A percentile compares a stretch with the other conserved stretches of the same genome.
phyloP scores from a whole-genome alignment of 2,113 vertebrate species.

The Isichthys henryi region DNA sequence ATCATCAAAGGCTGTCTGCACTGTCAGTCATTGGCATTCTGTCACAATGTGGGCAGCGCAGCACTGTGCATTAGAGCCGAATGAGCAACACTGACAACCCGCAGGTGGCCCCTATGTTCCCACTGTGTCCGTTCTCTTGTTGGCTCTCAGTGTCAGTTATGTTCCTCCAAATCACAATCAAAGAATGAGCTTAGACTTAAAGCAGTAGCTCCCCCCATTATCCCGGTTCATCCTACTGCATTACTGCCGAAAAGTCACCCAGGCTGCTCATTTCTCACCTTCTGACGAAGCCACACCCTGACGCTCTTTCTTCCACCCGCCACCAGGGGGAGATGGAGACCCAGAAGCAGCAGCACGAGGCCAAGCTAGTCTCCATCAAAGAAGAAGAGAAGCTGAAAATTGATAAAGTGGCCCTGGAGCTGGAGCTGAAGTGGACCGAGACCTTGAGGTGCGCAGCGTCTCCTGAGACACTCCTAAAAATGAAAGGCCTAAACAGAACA shows the following conservation, averaged over 20 bases:
- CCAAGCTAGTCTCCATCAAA: conserved; percentile 74
- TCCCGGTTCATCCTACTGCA: not conserved
- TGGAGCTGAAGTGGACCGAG: conserved; percentile 97
- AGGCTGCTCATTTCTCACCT: not conserved
- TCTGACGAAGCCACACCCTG: not conserved
- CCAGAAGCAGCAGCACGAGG: conserved; percentile 82
- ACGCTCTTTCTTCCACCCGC: not conserved
- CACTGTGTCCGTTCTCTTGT: not conserved
- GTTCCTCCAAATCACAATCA: not conserved
- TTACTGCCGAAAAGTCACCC: not conserved
- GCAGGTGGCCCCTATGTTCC: not conserved
- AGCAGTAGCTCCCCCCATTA: not conserved
- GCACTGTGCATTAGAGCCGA: not conserved
- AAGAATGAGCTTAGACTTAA: not conserved
- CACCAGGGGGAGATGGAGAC: conserved; percentile 79
- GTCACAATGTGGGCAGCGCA: not conserved
- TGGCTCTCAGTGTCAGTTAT: not conserved
- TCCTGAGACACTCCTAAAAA: not conserved
- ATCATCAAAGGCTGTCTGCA: not conserved
- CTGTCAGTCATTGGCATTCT: not conserved
- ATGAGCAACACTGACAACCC: not conserved
- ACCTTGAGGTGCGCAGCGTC: conserved; percentile 69
- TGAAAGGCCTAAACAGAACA: not conserved
- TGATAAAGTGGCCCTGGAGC: conserved; percentile 84
- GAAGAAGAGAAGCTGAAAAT: conserved; percentile 89